Percentiles rank a stretch among this genome's conserved stretches.
Conservation (phyloP, 2,113 vertebrate genomes). For the Archocentrus centrarchus region DNA sequence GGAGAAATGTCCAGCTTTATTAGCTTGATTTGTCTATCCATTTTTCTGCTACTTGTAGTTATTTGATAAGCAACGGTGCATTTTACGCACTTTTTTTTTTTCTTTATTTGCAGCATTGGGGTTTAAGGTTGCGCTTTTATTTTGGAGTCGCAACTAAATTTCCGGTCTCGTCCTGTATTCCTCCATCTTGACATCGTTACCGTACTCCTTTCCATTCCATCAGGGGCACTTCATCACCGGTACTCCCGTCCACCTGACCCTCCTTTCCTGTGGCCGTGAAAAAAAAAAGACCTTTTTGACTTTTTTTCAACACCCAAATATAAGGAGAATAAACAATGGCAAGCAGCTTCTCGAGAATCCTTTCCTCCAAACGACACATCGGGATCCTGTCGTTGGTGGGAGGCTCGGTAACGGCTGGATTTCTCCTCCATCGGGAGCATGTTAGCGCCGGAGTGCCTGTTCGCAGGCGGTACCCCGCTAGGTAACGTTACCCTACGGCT, state of each 20-base stretch:
- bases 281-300: neutral
- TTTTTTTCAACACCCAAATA: neutral
- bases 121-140: slow-evolving; percentile 26
- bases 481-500: slow-evolving; percentile 72
- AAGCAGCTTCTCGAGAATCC: slow-evolving; percentile 86
- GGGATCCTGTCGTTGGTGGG: slow-evolving; percentile 88
- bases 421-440: slow-evolving; percentile 86
- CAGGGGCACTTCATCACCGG: slow-evolving; percentile 37
- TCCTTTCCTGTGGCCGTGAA: neutral
- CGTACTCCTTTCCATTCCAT: slow-evolving; percentile 23
- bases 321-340: slow-evolving; percentile 80
- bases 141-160: neutral
- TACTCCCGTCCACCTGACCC: neutral
- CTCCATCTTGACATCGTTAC: slow-evolving; percentile 18
- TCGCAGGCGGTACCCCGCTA: slow-evolving; percentile 91
- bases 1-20: no score
- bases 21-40: no score
- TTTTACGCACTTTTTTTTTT: no score
- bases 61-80: no score
- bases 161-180: neutral
- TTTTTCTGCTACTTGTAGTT: no score
- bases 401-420: slow-evolving; percentile 87
- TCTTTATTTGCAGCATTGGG: neutral
- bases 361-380: slow-evolving; percentile 82
- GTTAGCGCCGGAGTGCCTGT: slow-evolving; percentile 80